These are phyloP conservation scores for Celastrina argiolus DNA, from an alignment of 2,888 invertebrate genomes.

Conservation along the genomic window DNA sequence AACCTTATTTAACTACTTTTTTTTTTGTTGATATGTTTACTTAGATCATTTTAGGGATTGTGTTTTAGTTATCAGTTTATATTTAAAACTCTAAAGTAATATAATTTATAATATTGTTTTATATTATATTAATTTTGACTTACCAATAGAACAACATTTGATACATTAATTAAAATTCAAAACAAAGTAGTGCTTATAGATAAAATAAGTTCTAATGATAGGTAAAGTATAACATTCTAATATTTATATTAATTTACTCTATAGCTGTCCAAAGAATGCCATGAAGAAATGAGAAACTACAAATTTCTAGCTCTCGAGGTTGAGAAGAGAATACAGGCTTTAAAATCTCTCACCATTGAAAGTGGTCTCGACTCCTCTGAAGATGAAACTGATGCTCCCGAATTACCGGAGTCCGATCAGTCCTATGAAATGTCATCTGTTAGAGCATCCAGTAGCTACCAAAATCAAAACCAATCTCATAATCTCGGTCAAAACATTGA, in stretches of 20 bases:
- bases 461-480: slow-evolving; percentile 29
- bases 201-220: too few species aligned
- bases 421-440: slow-evolving; percentile 37
- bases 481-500: slow-evolving; percentile 34
- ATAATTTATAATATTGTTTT: too few species aligned
- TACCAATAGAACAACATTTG: too few species aligned
- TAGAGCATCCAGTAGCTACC: neutral
- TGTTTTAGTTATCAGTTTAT: too few species aligned
- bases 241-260: neutral
- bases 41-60: too few species aligned
- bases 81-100: too few species aligned
- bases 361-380: slow-evolving; percentile 48
- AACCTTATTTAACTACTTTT: too few species aligned
- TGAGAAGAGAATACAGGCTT: slow-evolving; percentile 75
- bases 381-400: slow-evolving; percentile 53
- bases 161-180: too few species aligned
- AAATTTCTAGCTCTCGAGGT: slow-evolving; percentile 81
- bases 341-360: slow-evolving; percentile 54
- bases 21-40: too few species aligned
- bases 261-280: slow-evolving; percentile 81
- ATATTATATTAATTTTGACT: too few species aligned
- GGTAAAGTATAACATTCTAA: too few species aligned
- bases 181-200: too few species aligned
- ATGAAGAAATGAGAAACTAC: slow-evolving; percentile 82
- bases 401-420: slow-evolving; percentile 52